Evolutionary conservation across 2,113 vertebrate genomes (phyloP).

Genomic region (Sturnira hondurensis): DNA sequence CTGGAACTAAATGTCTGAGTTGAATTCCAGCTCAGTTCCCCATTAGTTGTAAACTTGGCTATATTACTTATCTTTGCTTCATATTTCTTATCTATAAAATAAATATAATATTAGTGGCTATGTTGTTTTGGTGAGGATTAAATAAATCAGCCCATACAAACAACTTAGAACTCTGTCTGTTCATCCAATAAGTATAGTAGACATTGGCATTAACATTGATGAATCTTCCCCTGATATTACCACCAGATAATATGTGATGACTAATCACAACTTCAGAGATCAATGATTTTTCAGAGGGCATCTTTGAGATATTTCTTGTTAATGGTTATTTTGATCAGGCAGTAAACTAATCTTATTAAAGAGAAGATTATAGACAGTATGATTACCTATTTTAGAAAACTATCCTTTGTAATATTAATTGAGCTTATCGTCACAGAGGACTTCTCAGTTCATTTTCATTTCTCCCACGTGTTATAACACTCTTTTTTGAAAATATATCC

Average conservation of each 20-base stretch:
- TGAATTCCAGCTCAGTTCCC: not conserved
- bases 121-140: not conserved
- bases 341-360: not conserved
- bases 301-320: not conserved
- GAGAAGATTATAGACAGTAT: not conserved
- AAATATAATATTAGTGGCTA: not conserved
- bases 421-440: not conserved
- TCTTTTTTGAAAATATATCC: slow-evolving; percentile 28
- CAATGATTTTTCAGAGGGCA: not conserved
- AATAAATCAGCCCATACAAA: not conserved
- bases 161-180: not conserved
- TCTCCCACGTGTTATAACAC: not conserved
- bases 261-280: not conserved
- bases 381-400: not conserved
- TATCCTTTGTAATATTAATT: not conserved
- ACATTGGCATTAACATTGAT: not conserved
- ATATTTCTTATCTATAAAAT: not conserved
- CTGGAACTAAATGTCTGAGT: not conserved
- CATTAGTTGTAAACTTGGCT: not conserved
- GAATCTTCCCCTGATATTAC: not conserved
- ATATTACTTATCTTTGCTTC: not conserved
- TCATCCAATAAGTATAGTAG: not conserved
- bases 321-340: not conserved
- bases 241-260: not conserved
- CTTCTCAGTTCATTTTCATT: not conserved